Conservation (phyloP, 2,797 vertebrate species). For the Hirundo rustica region DNA sequence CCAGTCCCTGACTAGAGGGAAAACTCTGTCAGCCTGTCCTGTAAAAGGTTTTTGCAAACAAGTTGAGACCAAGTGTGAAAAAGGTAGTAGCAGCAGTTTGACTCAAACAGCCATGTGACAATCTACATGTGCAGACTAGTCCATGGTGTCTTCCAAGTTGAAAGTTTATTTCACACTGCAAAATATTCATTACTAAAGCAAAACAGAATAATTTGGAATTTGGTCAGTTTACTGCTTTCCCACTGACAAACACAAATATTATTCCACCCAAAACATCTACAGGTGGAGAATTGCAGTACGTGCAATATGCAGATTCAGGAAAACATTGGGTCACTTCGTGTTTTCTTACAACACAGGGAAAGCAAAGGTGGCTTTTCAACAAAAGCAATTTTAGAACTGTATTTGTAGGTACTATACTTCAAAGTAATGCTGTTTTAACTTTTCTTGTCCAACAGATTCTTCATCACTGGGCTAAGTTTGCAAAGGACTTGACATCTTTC, state of each 20-base stretch:
- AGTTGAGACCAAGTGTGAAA: background rate
- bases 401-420: background rate
- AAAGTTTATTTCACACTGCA: slow-evolving; percentile 53
- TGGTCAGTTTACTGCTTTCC: background rate
- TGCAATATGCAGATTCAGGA: background rate
- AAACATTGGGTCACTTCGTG: background rate
- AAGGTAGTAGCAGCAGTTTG: background rate
- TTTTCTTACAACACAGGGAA: background rate
- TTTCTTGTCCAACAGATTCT: background rate
- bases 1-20: background rate
- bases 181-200: slow-evolving; percentile 18
- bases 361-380: background rate
- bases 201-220: background rate
- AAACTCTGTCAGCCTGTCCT: background rate
- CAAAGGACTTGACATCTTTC: background rate
- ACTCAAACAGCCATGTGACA: background rate
- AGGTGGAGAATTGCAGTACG: background rate
- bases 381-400: background rate
- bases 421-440: background rate
- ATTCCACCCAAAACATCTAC: background rate
- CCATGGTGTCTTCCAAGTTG: background rate
- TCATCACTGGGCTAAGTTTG: background rate
- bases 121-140: background rate
- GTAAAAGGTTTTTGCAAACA: background rate
- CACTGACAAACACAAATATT: background rate